These are phyloP conservation scores for Cephus rjabovi DNA, from an alignment of 2,888 invertebrate species.

Conservation along the genomic window DNA sequence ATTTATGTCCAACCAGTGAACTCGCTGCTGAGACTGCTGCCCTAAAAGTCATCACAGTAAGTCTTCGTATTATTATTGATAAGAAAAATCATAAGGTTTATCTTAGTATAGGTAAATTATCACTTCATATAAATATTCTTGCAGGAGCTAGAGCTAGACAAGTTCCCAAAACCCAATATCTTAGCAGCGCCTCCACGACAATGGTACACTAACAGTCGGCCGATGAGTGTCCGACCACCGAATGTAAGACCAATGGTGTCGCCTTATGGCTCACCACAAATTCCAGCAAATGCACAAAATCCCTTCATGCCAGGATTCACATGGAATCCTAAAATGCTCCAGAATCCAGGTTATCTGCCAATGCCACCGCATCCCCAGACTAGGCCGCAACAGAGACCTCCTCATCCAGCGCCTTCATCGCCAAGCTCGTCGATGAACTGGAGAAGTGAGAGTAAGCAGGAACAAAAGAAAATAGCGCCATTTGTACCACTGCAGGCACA, in stretches of 20 bases:
- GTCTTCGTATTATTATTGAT: not conserved
- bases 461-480: slow-evolving; percentile 55
- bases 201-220: slow-evolving; percentile 32
- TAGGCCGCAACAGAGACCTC: slow-evolving; percentile 24
- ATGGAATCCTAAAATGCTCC: slow-evolving; percentile 23
- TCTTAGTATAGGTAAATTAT: not conserved
- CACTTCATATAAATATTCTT: not conserved
- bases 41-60: slow-evolving; percentile 55
- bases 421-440: slow-evolving; percentile 61
- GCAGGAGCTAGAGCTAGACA: slow-evolving; percentile 48
- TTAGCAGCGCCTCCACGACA: slow-evolving; percentile 44
- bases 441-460: slow-evolving; percentile 59
- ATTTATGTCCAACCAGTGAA: slow-evolving; percentile 64
- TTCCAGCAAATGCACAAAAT: slow-evolving; percentile 24
- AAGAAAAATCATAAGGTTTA: not conserved
- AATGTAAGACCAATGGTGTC: slow-evolving; percentile 32
- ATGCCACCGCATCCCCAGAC: slow-evolving; percentile 28
- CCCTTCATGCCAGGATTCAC: slow-evolving; percentile 24
- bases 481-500: slow-evolving; percentile 72
- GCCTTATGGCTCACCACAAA: slow-evolving; percentile 15
- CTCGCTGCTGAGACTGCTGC: slow-evolving; percentile 69
- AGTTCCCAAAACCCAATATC: slow-evolving; percentile 40
- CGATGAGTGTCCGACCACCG: slow-evolving; percentile 30
- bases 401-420: slow-evolving; percentile 27
- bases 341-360: slow-evolving; percentile 22